Evolutionary conservation across 2,113 vertebrate species (phyloP).

Genomic region (Cacatua alba): DNA sequence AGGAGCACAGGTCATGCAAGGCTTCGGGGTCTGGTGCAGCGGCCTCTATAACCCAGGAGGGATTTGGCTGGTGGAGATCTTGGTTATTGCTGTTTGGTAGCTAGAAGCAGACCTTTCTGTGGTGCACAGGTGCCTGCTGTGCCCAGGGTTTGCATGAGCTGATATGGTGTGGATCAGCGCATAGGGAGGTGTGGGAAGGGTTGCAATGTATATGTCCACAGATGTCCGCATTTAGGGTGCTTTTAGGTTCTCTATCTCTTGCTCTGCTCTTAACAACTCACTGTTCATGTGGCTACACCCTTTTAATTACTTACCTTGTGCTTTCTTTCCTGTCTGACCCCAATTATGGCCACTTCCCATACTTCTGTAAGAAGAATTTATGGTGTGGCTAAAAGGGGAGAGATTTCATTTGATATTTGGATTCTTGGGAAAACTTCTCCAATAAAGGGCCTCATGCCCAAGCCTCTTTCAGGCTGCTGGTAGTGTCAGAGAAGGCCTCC

Average conservation of each 20-base stretch:
- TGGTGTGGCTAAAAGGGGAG: not conserved
- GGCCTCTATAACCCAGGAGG: not conserved
- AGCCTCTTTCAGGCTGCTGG: not conserved
- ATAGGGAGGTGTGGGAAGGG: not conserved
- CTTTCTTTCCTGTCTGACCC: not conserved
- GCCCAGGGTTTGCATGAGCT: not conserved
- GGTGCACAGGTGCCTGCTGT: not conserved
- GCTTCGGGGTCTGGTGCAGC: not conserved
- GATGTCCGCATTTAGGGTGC: not conserved
- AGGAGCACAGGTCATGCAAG: not conserved
- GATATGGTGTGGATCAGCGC: not conserved
- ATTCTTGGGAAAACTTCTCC: not conserved
- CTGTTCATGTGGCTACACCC: not conserved
- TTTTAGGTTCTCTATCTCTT: not conserved
- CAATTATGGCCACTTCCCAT: not conserved
- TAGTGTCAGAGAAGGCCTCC: not conserved
- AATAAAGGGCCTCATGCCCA: not conserved
- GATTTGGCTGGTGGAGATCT: not conserved
- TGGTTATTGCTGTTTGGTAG: not conserved
- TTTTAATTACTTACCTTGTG: not conserved
- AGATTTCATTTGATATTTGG: not conserved
- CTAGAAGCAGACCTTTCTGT: not conserved
- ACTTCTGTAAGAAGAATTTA: not conserved
- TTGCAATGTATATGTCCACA: not conserved
- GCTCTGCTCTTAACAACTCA: not conserved